Evolutionary conservation across 30 jellyfish, hydroid and myxozoan genomes (phyloP), one percentile per base, ranked within the genome.

Genomic region (Cassiopea andromeda): DNA sequence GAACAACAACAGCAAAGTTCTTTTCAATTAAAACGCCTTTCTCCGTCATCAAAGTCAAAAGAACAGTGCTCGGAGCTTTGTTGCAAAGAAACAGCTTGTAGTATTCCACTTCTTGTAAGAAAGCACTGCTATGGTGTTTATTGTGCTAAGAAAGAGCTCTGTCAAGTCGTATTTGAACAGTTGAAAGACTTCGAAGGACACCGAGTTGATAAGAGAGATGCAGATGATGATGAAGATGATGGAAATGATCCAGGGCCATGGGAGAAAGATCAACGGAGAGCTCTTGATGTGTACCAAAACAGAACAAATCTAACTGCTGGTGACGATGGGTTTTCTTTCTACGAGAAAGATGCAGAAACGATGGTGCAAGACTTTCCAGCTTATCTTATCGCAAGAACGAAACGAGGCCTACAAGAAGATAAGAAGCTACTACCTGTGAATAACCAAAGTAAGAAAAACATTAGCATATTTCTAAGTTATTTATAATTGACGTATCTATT

Each of bases 1-100:
- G 75, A 90, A 68, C 98, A 94, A 54, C 98, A 94, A 70, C 91
- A 97, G 46, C 92, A 88, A 57, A 94, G 97, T 76, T 91, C 98
- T 0, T 94, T 94, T 69, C 97, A 77, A n/a, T 80, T 94, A 12
- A 47, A 68, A 48, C 75, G 81, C 48, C 82, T 94, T 16, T 80
- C 94, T 2, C 84, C 92, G 1, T 48, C 90, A 18, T 44, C 97
- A 3, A 60, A 68, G 60, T 18, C 92, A 43, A 86, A 81, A 67
- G 70, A 87, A 18, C 78, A 91, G 18, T 94, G 98, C 75, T 74
- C 84, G 69, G 93, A 77, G 13, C 90, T 81, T 46, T 94, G 98
- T 87, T 94, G 98, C 77, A 74, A 90, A 48, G 91, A 91, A 43
- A 61, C 68, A 70, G 71, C 60, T 44, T 95, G 99, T 69, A 95